A percentile compares a stretch with the other conserved stretches of the same genome.
phyloP scores from a whole-genome alignment of 2,797 vertebrate genomes.

The Gallinago solitaria region DNA sequence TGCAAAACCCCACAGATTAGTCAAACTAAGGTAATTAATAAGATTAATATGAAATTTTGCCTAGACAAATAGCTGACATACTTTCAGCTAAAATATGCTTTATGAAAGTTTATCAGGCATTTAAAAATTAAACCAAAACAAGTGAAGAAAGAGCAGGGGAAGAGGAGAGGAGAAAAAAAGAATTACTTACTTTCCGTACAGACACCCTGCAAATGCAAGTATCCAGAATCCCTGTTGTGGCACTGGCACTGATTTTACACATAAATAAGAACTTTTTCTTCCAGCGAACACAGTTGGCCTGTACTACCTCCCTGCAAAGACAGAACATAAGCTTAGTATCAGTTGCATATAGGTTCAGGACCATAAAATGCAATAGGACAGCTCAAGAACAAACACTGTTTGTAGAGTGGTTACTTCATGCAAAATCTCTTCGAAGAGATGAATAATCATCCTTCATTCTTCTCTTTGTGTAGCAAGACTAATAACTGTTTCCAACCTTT shows the following conservation, averaged over 20 bases:
- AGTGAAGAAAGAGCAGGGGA: neutral
- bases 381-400: neutral
- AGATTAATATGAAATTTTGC: neutral
- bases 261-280: conserved; percentile 90
- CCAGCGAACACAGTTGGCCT: conserved; percentile 93
- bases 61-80: neutral
- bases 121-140: neutral
- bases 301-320: conserved; percentile 86
- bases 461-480: neutral
- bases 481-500: neutral
- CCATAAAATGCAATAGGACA: neutral
- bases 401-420: neutral
- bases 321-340: neutral
- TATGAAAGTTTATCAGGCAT: neutral
- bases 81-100: neutral
- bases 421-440: neutral
- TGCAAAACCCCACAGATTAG: rapidly evolving
- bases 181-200: conserved; percentile 88
- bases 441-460: neutral
- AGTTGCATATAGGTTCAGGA: neutral
- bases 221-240: conserved; percentile 89
- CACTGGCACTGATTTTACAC: conserved; percentile 94
- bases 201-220: conserved; percentile 93
- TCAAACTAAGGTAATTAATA: neutral
- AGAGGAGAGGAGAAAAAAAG: neutral